A percentile compares a stretch with the other conserved stretches of the same genome.
phyloP scores from a whole-genome alignment of 2,113 vertebrate species.

The Sapayoa aenigma region DNA sequence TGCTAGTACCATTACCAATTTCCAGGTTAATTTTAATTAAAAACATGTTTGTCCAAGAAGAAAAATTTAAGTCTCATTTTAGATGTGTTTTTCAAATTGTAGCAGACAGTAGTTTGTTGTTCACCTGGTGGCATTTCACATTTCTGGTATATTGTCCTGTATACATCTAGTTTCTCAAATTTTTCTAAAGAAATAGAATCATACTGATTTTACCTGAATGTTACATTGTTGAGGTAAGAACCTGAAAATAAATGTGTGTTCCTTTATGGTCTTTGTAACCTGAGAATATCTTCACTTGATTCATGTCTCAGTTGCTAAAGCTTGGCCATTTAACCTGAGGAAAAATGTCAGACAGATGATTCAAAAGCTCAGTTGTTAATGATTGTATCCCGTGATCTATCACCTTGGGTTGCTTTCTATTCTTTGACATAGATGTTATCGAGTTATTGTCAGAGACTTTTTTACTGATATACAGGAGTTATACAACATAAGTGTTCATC shows the following conservation, averaged over 20 bases:
- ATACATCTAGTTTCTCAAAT: not conserved
- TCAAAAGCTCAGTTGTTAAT: not conserved
- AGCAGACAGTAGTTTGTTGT: not conserved
- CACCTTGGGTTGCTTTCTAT: not conserved
- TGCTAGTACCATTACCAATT: not conserved
- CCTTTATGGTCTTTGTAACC: not conserved
- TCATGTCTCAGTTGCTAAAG: not conserved
- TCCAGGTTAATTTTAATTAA: not conserved
- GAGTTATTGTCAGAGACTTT: not conserved
- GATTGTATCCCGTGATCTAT: not conserved
- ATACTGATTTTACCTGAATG: not conserved
- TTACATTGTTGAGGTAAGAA: not conserved
- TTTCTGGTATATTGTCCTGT: not conserved
- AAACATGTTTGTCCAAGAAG: rapidly evolving
- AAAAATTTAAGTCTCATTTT: not conserved
- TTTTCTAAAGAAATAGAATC: not conserved
- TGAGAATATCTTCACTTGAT: not conserved
- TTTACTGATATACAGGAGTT: not conserved
- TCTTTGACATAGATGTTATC: not conserved
- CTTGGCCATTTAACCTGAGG: not conserved
- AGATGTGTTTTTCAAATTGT: not conserved
- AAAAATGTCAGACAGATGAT: not conserved
- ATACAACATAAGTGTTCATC: not conserved
- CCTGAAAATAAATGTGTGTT: not conserved
- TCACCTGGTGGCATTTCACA: not conserved